phyloP scores from a whole-genome alignment of 2,888 invertebrate genomes.

The Leucophenga maculata region DNA sequence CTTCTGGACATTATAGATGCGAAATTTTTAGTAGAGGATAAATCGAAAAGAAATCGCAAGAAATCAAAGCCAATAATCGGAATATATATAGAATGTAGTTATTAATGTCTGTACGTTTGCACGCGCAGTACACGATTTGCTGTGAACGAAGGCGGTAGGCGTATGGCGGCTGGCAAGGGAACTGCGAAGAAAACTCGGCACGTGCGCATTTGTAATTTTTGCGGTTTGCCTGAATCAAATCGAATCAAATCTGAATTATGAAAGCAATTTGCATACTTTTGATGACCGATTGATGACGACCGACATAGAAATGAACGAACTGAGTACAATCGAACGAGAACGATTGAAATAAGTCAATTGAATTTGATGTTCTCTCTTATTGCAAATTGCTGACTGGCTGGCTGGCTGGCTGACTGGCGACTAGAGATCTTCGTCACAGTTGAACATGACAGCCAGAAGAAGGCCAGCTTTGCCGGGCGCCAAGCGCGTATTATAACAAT shows the following conservation, averaged over 20 bases:
- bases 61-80: no score
- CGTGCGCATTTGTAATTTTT: conserved; percentile 32
- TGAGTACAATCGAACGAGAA: background rate
- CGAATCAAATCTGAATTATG: conserved; percentile 25
- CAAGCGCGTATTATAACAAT: conserved; percentile 50
- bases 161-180: background rate
- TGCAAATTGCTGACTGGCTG: background rate
- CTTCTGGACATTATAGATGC: no score
- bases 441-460: background rate
- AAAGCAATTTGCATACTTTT: conserved; percentile 31
- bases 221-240: conserved; percentile 27
- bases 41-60: no score
- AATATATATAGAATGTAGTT: no score
- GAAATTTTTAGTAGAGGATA: no score
- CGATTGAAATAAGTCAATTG: background rate
- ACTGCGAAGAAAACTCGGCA: background rate
- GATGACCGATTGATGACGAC: background rate
- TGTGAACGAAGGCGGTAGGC: background rate
- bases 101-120: no score
- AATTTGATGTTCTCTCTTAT: background rate
- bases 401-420: no score
- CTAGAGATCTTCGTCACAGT: background rate
- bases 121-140: background rate
- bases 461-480: conserved; percentile 37
- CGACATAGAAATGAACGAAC: background rate